Conservation (phyloP, 2,113 vertebrate genomes). For the Nannospalax galili region DNA sequence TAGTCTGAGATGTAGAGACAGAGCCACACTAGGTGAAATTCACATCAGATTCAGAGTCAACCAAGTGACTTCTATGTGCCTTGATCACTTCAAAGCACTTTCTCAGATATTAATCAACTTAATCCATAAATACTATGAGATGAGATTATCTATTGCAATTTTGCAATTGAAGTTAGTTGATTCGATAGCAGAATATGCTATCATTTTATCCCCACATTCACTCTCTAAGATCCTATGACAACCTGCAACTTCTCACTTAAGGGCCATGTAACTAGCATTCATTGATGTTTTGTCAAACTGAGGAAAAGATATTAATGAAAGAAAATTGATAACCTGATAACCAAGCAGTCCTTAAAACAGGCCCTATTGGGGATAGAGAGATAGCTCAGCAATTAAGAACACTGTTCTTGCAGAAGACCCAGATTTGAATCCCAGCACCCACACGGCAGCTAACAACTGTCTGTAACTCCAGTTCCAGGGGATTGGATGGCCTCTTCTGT, state of each 20-base stretch:
- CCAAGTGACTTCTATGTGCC: not conserved
- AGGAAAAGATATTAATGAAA: not conserved
- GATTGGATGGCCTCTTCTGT: no score
- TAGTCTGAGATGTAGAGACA: conserved; percentile 14
- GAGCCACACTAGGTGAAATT: not conserved
- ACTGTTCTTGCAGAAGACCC: no score
- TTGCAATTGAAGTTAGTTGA: conserved; percentile 4
- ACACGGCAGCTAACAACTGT: no score
- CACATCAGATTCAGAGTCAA: conserved; percentile 11
- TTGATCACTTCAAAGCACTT: not conserved
- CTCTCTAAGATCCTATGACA: conserved; percentile 8
- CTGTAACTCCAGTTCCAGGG: no score
- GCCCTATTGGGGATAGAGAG: no score
- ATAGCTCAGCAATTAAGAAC: no score
- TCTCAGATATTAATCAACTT: conserved; percentile 30
- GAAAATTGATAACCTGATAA: not conserved
- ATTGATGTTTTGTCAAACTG: conserved; percentile 19
- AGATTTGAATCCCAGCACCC: no score
- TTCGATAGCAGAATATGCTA: conserved; percentile 7
- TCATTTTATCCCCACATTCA: not conserved
- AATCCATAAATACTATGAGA: not conserved
- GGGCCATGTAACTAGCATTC: not conserved
- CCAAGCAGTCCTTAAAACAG: not conserved
- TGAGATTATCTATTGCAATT: not conserved
- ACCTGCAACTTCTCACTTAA: not conserved